These are phyloP conservation scores for Glyptemys insculpta DNA, from an alignment of 2,797 vertebrate genomes.

Conservation along the genomic window DNA sequence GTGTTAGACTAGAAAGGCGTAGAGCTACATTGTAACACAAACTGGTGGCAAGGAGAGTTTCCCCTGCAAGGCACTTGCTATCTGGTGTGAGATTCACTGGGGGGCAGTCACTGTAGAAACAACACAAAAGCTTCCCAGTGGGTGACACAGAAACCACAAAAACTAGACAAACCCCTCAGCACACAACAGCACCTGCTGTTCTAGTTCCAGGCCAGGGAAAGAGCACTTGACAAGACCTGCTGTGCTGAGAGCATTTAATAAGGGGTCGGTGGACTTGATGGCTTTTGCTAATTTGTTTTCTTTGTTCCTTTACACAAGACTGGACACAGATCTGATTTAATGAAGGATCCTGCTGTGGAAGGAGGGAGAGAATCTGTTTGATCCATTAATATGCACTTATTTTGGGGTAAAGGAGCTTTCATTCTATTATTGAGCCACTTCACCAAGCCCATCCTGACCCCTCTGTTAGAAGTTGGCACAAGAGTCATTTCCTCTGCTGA, in stretches of 20 bases:
- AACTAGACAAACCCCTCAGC: not conserved
- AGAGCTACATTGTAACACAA: not conserved
- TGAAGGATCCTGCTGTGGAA: fast-evolving
- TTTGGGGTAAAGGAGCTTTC: not conserved
- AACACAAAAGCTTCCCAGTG: not conserved
- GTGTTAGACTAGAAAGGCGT: not conserved
- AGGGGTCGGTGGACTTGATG: not conserved
- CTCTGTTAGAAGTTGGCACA: conserved; percentile 24
- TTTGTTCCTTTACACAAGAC: not conserved
- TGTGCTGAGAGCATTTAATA: not conserved
- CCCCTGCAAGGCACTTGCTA: not conserved
- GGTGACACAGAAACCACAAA: not conserved
- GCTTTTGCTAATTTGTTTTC: not conserved
- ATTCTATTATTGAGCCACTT: not conserved
- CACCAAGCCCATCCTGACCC: conserved; percentile 17
- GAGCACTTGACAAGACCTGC: not conserved
- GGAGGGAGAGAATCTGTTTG: not conserved
- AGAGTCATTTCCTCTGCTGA: conserved; percentile 2
- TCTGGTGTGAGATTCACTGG: not conserved
- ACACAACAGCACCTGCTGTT: not conserved
- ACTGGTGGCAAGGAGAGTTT: not conserved
- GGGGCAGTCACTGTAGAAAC: not conserved
- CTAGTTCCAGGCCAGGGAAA: not conserved
- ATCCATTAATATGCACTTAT: not conserved
- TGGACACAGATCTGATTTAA: not conserved